Evolutionary conservation across 2,888 invertebrate genomes (phyloP), one percentile per base, ranked within the genome.

Genomic region (Candidula unifasciata): DNA sequence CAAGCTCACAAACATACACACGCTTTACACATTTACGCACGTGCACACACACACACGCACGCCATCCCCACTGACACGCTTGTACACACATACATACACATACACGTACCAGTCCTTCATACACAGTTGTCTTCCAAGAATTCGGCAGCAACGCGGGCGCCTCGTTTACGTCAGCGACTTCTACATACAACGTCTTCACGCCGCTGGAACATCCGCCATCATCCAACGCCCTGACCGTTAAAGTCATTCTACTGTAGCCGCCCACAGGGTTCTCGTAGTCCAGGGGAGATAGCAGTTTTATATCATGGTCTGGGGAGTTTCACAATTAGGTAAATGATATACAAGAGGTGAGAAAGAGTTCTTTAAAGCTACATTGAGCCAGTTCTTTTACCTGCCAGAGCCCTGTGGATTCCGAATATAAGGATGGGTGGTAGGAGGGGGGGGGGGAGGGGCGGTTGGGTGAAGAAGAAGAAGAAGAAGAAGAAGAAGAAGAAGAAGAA

Each of bases 121-220:
- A 69, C 8, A 77, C 85, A 18, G 27, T 66, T 0, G 33, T 35
- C 33, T 80, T 60, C 21, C 37, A n/a, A 16, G 30, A 3, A 37
- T 10, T 21, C 0, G 83, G 85, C 3, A 16, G 27, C 13, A 86
- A 13, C 8, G 35, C 44, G 1, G 86, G 86, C 2, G 69, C 27
- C 66, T 86, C 86, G 57, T 86, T 86, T 21, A 85, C 81, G 52
- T 86, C 85, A 5, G 80, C 78, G 27, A 86, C 80, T 27, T 78
- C 30, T 5, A 86, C 44, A n/a, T 73, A 83, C 30, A 86, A 52
- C 5, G 44, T 71, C 35, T 44, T 57, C 16, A 76, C 66, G 6
- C 54, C 68, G 27, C 76, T 68, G 44, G 69, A 73, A 37, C 85
- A 86, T 18, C 83, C 80, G 1, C 77, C 83, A 8, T 30, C 10